These are phyloP conservation scores for Geophilus truncorum DNA, from an alignment of 2,888 invertebrate genomes.

Conservation along the genomic window DNA sequence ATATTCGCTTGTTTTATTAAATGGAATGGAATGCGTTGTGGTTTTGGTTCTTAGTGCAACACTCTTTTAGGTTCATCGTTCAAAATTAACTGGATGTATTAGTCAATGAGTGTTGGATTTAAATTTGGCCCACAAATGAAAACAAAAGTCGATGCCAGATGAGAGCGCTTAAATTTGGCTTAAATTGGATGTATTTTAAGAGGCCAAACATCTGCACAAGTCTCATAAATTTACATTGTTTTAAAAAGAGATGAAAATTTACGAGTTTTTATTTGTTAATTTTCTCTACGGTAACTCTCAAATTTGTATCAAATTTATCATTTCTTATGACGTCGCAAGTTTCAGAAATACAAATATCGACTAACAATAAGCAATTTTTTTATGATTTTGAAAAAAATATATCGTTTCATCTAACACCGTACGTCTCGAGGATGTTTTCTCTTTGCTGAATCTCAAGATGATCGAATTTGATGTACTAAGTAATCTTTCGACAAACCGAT, in stretches of 20 bases:
- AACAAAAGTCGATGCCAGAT: conserved; percentile 19
- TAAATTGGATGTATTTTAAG: conserved; percentile 16
- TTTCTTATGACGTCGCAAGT: too few relatives aligned
- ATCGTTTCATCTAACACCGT: too few relatives aligned
- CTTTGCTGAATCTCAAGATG: too few relatives aligned
- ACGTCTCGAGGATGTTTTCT: too few relatives aligned
- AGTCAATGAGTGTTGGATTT: conserved; percentile 13
- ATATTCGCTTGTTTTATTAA: not conserved
- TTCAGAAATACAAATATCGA: too few relatives aligned
- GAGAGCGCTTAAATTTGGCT: conserved; percentile 10
- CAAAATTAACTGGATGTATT: not conserved
- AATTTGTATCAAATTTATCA: too few relatives aligned
- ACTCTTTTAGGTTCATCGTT: not conserved
- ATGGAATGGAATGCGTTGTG: not conserved
- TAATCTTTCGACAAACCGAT: too few relatives aligned
- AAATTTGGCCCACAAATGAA: conserved; percentile 14
- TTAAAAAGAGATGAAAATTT: not conserved
- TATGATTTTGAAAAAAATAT: too few relatives aligned
- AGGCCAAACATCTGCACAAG: not conserved
- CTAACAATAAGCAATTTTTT: too few relatives aligned
- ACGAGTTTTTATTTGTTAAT: too few relatives aligned
- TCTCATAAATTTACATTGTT: not conserved
- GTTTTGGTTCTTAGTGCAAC: not conserved
- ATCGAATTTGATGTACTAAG: too few relatives aligned
- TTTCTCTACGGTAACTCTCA: too few relatives aligned